Base-by-base conservation (phyloP, 2,888 invertebrate species). In the Opisthograptis luteolata region DNA sequence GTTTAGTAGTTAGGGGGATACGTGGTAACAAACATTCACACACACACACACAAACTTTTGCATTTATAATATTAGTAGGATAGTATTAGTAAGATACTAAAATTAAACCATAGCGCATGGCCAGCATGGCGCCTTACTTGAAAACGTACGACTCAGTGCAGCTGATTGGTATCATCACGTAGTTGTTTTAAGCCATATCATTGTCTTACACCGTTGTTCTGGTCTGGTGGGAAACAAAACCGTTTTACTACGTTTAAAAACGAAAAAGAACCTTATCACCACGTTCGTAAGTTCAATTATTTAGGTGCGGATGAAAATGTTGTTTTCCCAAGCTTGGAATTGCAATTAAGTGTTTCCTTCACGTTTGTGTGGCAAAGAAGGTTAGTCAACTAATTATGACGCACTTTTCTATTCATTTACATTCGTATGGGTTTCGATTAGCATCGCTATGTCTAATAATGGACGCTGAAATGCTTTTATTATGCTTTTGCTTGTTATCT, bases 311-410 rank as follows among this genome's bases (percentile, higher is more conserved):
- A 7, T 20, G 31, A 57, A 53, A 39, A 50, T 60, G 50, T 47
- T 47, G 60, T 55, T 51, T 60, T 55, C 53, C 56, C 43, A 56
- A 58, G 64, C 60, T 56, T 68, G 55, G 67, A 67, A 71, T 66
- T 64, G 76, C 73, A 78, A 79, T 80, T 78, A 80, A 73, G 69
- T 67, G 73, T 63, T 76, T 77, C 71, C 76, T 73, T 66, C 68
- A 72, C 68, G 68, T 71, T 64, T 62, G 66, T 64, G 62, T 56
- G 61, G 62, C 54, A 37, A 68, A 70, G 68, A 61, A 73, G 64
- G 70, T 66, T 70, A 70, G 73, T 71, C 68, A 66, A 72, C 71
- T 75, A 74, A 79, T 79, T 78, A 76, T 75, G 70, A 72, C 69
- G 72, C 69, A 68, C 62, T 72, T 68, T 73, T 53, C 61, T 55